These are phyloP conservation scores for Villa cingulata DNA, from an alignment of 2,888 invertebrate species.

Conservation along the genomic window DNA sequence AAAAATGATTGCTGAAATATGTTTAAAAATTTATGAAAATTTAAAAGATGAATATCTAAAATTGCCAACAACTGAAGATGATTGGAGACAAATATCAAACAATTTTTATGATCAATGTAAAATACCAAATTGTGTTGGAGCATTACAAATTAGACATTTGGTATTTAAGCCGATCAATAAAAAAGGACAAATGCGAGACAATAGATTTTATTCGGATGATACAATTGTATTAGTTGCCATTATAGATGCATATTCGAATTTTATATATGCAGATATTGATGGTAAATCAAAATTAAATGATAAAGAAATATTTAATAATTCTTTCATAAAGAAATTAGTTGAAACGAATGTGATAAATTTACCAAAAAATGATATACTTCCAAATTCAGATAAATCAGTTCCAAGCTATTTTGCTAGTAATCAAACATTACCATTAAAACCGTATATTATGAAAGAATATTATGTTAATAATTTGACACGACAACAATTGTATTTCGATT, in stretches of 20 bases:
- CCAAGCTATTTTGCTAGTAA: constrained; percentile 26
- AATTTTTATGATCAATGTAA: constrained; percentile 13
- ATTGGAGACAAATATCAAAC: constrained; percentile 27
- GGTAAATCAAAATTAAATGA: constrained; percentile 22
- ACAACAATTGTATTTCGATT: constrained; percentile 6
- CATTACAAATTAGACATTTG: constrained; percentile 28
- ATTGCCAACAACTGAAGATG: constrained; percentile 33
- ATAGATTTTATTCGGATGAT: constrained; percentile 18
- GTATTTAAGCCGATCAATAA: constrained; percentile 19
- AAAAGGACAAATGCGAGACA: constrained; percentile 4
- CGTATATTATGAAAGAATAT: constrained; percentile 23
- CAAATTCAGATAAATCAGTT: constrained; percentile 8
- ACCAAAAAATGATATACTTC: constrained; percentile 15
- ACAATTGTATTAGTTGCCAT: constrained; percentile 29
- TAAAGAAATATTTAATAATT: constrained; percentile 27
- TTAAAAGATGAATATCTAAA: constrained; percentile 30
- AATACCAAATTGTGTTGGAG: constrained; percentile 29
- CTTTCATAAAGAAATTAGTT: constrained; percentile 25
- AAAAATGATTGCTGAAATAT: constrained; percentile 33
- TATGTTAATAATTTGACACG: background rate
- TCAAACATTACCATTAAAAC: constrained; percentile 24
- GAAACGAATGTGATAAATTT: constrained; percentile 16
- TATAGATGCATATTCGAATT: constrained; percentile 28
- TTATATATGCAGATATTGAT: constrained; percentile 27
- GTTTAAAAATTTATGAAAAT: constrained; percentile 31